Conservation (phyloP, 2,113 vertebrate species). For the Lutjanus erythropterus region DNA sequence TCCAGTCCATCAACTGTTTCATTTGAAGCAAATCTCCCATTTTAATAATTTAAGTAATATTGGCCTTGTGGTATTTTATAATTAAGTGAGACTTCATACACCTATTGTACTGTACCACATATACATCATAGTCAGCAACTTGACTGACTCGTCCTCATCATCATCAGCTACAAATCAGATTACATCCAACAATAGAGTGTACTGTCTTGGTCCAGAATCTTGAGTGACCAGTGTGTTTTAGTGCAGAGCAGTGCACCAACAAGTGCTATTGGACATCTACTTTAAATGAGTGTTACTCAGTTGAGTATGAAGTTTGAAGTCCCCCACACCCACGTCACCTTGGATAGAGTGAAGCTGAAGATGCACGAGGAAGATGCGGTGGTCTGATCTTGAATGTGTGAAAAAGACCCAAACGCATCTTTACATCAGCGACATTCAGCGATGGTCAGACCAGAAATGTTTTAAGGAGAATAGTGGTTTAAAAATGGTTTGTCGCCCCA, state of each 20-base stretch:
- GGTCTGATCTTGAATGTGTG: conserved; percentile 19
- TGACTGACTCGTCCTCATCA: background rate
- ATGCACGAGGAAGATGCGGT: background rate
- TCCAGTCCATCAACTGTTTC: conserved; percentile 30
- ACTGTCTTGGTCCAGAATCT: background rate
- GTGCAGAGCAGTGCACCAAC: conserved; percentile 16
- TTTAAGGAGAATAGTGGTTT: conserved; percentile 7
- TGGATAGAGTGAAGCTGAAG: conserved; percentile 13
- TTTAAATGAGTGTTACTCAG: conserved; percentile 22
- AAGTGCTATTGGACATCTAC: conserved; percentile 14
- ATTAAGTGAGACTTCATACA: background rate
- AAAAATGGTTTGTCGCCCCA: background rate
- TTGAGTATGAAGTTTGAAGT: conserved; percentile 8
- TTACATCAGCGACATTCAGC: conserved; percentile 6
- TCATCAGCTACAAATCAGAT: background rate
- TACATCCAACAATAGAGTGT: background rate
- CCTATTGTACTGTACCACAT: background rate
- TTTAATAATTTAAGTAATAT: conserved; percentile 23
- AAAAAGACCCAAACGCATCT: background rate
- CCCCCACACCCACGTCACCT: background rate
- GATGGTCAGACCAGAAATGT: background rate
- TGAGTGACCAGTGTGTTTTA: conserved; percentile 17
- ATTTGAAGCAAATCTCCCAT: conserved; percentile 37
- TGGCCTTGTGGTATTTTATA: conserved; percentile 25
- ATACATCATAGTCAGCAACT: background rate